Base-by-base conservation (phyloP, 2,113 vertebrate genomes). In the Camelus bactrianus region DNA sequence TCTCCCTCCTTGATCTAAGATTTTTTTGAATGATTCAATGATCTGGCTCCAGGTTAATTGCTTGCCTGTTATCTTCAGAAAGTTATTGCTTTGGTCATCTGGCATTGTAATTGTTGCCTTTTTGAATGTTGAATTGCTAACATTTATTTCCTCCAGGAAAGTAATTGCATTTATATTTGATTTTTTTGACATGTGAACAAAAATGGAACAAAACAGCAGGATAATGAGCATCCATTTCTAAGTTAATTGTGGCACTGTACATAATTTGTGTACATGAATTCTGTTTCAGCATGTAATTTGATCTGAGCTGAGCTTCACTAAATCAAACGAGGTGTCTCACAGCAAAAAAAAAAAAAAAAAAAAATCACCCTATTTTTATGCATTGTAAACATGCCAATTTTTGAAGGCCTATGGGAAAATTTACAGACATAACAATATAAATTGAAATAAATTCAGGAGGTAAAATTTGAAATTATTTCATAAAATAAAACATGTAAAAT, bases 111-210 rank as follows among this genome's bases (percentile, higher is more conserved):
- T 62, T 84, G 54, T 94, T 94, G 75, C 19, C 54, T 93, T 97
- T 95, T 91, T 95, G 70, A 92, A 87, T 94, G 84, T 16, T 80
- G 72, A 96, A 95, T 92, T 93, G 56, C 54, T 93, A 92, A 90
- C 84, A 94, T 93, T 96, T 96, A 90, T 91, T 96, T 97, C 42
- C 35, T 96, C 8, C 13, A 81, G 38, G 86, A 70, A 96, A 95
- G 62, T 95, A 97, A 97, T 92, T 97, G 83, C 92, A 88, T 97
- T 96, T 92, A 89, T 95, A 94, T 88, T 95, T 96, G 93, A 94
- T 94, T 92, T 96, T 93, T 97, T 97, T 96, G 96, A 97, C 80
- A 96, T 92, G 69, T 84, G 92, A 91, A 80, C 84, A 91, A 95
- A 97, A 97, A 96, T 60, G 85, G 67, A 96, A 93, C 89, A 96